Base-by-base conservation (phyloP, 2,797 vertebrate species). In the Malacoraja senta region DNA sequence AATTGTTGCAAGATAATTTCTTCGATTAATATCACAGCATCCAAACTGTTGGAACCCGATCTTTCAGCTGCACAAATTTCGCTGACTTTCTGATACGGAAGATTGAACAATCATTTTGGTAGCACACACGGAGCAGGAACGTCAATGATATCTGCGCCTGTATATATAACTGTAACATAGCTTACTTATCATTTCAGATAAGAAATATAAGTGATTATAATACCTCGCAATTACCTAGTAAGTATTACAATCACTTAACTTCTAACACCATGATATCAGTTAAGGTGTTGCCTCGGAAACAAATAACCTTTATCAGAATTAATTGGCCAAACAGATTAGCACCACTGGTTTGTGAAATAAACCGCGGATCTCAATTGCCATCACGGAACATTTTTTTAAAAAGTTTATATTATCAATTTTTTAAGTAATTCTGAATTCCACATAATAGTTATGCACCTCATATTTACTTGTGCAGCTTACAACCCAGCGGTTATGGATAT, bases 141-240 rank as follows among this genome's bases (percentile, higher is more conserved):
- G 68, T 74, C 90, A 92, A 58, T 74, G 90, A 91, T 58, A 92
- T 76, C 65, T 29, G 4, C 44, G 4, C 44, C 44, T 4, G 44
- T 6, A 76, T 17, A 74, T 76, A 74, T 74, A 91, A 91, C 38
- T 76, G 8, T 83, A 92, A 92, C 72, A 38, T 92, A 53, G 26
- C 72, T 38, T 92, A n/a, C 38, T 92, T 92, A 74, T 76, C 90
- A 74, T 92, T 92, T 92, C 19, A 72, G 90, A 76, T 92, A 74
- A 58, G 44, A 53, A 24, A 53, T 53, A 53, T 44, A 44, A 44
- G 44, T 44, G 44, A 44, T 53, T 53, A 53, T 53, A 53, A 53
- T 6, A 53, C 3, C 44, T 53, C 2, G 21, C 68, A 92, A 26
- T 74, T 88, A 53, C 44, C 74, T 35, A 44, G 71, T 91, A 74